Evolutionary conservation across 2,797 vertebrate species (phyloP).

Genomic region (Champsocephalus esox): DNA sequence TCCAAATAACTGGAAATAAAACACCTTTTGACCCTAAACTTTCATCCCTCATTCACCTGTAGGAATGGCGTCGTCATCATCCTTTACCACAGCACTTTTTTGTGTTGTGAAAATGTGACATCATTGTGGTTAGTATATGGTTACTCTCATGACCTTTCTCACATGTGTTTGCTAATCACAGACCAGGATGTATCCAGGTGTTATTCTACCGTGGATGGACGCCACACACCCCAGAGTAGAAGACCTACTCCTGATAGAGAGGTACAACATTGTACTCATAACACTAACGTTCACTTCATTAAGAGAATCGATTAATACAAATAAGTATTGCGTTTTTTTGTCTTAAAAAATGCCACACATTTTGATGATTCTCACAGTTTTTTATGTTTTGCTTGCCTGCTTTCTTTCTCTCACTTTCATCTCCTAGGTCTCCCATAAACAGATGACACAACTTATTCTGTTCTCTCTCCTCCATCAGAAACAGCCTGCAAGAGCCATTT

Average conservation of each 20-base stretch:
- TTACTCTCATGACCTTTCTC: constrained; percentile 45
- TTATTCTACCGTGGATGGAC: constrained; percentile 88
- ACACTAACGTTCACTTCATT: not conserved
- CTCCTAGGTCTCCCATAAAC: constrained; percentile 85
- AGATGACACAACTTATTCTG: constrained; percentile 88
- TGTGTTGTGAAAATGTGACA: constrained; percentile 17
- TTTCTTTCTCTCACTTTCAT: constrained; percentile 67
- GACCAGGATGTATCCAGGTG: constrained; percentile 91
- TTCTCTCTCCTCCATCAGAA: constrained; percentile 91
- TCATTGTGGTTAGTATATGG: constrained; percentile 3
- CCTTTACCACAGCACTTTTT: constrained; percentile 27
- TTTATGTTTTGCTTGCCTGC: constrained; percentile 48
- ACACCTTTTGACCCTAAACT: constrained; percentile 43
- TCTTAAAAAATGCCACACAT: not conserved
- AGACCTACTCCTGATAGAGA: constrained; percentile 92
- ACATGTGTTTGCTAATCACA: constrained; percentile 78
- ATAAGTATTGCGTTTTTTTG: not conserved
- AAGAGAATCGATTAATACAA: not conserved
- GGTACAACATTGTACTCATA: constrained; percentile 80
- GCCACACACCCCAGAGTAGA: constrained; percentile 88
- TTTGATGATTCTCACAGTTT: constrained; percentile 1
- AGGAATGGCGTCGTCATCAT: constrained; percentile 55
- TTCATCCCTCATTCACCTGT: constrained; percentile 67
- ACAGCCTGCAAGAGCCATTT: constrained; percentile 96
- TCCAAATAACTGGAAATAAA: constrained; percentile 70